A percentile compares a stretch with the other conserved stretches of the same genome.
Evolutionary conservation across 2,113 vertebrate species (phyloP).

Genomic region (Felis chaus): DNA sequence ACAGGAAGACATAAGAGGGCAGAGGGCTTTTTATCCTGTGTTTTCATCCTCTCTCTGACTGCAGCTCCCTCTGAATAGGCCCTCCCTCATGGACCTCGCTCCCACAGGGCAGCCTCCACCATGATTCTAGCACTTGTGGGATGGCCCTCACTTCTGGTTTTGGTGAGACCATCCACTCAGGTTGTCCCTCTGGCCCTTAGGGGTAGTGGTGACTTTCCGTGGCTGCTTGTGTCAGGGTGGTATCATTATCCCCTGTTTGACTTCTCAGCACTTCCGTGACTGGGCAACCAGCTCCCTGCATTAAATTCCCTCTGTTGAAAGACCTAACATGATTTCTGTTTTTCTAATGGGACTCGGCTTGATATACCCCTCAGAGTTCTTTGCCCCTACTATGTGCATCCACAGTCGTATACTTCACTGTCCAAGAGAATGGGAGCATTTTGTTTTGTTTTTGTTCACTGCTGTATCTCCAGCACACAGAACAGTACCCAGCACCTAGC

Average conservation of each 20-base stretch:
- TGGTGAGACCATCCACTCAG: not conserved
- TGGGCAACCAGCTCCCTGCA: not conserved
- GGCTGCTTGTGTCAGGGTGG: not conserved
- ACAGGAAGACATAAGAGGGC: not conserved
- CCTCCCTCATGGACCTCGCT: not conserved
- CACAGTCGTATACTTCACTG: no score
- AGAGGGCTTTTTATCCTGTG: not conserved
- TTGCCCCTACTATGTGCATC: fast-evolving
- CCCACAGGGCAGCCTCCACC: not conserved
- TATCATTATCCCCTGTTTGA: not conserved
- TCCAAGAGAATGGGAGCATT: not conserved
- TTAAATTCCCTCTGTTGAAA: not conserved
- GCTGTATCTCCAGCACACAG: not conserved
- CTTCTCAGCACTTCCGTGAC: not conserved
- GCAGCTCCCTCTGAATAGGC: not conserved
- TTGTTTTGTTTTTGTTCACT: not conserved
- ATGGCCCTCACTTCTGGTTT: not conserved
- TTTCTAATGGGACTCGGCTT: not conserved
- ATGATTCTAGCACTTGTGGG: no score
- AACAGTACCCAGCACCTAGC: not conserved
- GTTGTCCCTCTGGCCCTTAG: not conserved
- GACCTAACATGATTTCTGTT: not conserved
- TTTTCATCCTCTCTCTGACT: not conserved
- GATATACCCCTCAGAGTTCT: not conserved
- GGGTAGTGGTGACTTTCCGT: not conserved